Evolutionary conservation across 2,888 invertebrate genomes (phyloP).

Genomic region (Drosophila incognita): DNA sequence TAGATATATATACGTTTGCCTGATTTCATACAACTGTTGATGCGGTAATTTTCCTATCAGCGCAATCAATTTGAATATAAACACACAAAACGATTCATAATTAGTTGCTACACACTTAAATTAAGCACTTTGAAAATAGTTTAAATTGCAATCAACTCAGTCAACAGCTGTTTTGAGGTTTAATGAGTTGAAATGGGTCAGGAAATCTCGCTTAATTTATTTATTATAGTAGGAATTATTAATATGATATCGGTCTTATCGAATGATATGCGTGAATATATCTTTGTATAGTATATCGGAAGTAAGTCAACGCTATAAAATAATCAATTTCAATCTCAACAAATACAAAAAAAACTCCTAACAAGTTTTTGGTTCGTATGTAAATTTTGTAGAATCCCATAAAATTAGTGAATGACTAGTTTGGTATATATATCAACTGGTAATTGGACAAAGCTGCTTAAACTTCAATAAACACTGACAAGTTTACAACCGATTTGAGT

Average conservation of each 20-base stretch:
- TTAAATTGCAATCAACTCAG: constrained; percentile 15
- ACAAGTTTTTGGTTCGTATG: not conserved
- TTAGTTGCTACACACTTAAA: constrained; percentile 8
- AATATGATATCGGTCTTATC: not conserved
- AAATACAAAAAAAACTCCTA: not conserved
- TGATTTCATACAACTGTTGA: constrained; percentile 20
- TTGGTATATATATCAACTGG: not conserved
- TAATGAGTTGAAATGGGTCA: constrained; percentile 1
- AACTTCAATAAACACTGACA: constrained; percentile 26
- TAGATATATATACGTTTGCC: not conserved
- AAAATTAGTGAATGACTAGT: not conserved
- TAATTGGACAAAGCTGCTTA: constrained; percentile 4
- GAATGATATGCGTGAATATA: not conserved
- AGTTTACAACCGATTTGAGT: constrained; percentile 8
- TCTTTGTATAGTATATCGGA: not conserved
- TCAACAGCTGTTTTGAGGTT: constrained; percentile 4
- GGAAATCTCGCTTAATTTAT: not conserved
- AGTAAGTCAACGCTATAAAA: not conserved
- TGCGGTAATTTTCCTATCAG: constrained; percentile 63
- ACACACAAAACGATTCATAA: constrained; percentile 15
- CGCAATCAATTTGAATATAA: constrained; percentile 41
- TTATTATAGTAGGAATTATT: not conserved
- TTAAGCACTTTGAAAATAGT: constrained; percentile 1
- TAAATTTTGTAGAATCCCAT: not conserved
- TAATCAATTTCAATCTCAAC: not conserved